Evolutionary conservation across 2,888 invertebrate genomes (phyloP).

Genomic region (Rugalucina vietnamica): DNA sequence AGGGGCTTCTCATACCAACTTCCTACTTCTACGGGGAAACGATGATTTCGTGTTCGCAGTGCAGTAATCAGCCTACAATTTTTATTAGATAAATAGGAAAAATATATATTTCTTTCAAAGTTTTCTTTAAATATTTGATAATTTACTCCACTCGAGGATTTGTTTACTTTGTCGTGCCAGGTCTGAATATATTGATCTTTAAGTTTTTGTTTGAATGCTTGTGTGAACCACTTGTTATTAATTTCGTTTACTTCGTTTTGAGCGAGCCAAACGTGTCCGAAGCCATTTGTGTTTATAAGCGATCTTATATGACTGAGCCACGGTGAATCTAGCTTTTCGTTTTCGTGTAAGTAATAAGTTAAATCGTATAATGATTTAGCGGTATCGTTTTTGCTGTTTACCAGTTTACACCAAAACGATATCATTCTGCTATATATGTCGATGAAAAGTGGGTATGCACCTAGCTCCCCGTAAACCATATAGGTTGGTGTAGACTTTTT

Average conservation of each 20-base stretch:
- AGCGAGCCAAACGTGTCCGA: too few species aligned
- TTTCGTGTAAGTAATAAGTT: neutral
- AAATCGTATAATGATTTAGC: neutral
- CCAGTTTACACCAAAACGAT: neutral
- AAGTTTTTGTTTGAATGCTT: too few species aligned
- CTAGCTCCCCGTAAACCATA: neutral
- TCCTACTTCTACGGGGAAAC: neutral
- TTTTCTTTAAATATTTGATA: neutral
- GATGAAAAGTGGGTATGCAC: neutral
- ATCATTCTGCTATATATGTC: neutral
- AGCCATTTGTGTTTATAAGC: neutral
- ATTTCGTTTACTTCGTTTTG: too few species aligned
- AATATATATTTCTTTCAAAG: neutral
- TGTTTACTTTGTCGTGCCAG: too few species aligned
- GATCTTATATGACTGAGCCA: neutral
- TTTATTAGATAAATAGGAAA: neutral
- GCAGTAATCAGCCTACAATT: neutral
- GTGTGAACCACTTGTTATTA: too few species aligned
- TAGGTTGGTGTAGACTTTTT: neutral
- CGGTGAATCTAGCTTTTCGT: neutral
- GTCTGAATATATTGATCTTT: too few species aligned
- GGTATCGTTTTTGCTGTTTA: neutral
- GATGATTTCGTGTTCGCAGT: neutral
- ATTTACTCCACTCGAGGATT: too few species aligned
- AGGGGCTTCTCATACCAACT: neutral